Base-by-base conservation (phyloP, 2,797 vertebrate genomes). In the Stomatorhinus walkeri region DNA sequence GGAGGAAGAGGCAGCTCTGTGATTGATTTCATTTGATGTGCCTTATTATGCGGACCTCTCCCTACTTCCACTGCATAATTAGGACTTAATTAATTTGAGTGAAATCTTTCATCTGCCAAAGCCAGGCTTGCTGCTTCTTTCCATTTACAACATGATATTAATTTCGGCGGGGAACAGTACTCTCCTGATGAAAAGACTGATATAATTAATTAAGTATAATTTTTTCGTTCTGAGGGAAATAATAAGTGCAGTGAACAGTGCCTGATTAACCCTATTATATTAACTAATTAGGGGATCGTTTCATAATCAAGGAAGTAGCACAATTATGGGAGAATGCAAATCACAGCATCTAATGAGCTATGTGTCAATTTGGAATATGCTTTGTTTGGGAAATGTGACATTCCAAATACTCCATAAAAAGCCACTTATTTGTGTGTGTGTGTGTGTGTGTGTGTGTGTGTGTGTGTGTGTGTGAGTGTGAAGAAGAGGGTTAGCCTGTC, bases 131-230 rank as follows among this genome's bases (percentile, higher is more conserved):
- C 96, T 97, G 97, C 96, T 96, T 95, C 95, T 95, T 95, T 97
- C 96, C 97, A 98, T 98, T 98, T 97, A 96, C 95, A 97, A 94
- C 96, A 97, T 97, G 95, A 97, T 95, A 95, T 97, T 97, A 96
- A 96, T 97, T 95, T 98, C 94, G 93, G 95, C 96, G 96, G 94
- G 93, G 93, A 95, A 93, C 96, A 94, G 94, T 93, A 94, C 92
- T 93, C 91, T 91, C 94, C 94, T 95, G 95, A 96, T 96, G 96
- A 96, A 96, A 96, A 96, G 94, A 94, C 95, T 95, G 96, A 97
- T 96, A 96, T 95, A 95, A 97, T 97, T 97, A 97, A 98, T 98
- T 97, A 97, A 96, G 96, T 96, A 92, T 97, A 96, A 96, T 97
- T 97, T 95, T 95, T 91, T 96, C 97, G 95, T 96, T 94, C 96